Evolutionary conservation across 2,797 vertebrate species (phyloP), one percentile per base, ranked within the genome.

Genomic region (Fringilla coelebs): DNA sequence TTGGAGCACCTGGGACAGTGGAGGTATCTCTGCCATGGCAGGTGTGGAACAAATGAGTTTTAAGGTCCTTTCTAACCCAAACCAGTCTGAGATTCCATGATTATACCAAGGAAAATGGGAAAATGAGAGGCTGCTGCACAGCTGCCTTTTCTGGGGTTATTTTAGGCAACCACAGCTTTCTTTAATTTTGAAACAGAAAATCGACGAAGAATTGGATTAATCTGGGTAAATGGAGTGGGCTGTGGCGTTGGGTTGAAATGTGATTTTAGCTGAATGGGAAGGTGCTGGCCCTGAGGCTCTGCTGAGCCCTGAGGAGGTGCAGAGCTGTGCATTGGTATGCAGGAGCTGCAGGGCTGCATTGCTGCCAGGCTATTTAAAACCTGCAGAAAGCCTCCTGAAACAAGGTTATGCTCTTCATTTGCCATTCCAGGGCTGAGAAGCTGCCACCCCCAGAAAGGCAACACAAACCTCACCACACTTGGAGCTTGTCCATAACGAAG

Each of bases 361-460:
- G 31, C 48, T 96, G 94, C 81, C 81, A 84, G 81, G 17, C 51
- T 84, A 57, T 96, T 96, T 96, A 93, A 97, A 96, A 92, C 73
- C 67, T 19, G n/a, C 79, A 68, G 48, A 77, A 91, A 95, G 38
- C 95, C 85, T 95, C 60, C 94, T 45, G 66, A 60, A 96, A 91
- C 92, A 87, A 94, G 96, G 92, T 96, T 96, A 46, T 87, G 85
- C 94, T 94, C 83, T 85, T 95, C 88, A 66, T 96, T 93, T 96
- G 83, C 91, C 91, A 62, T 95, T 83, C 71, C 79, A 74, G 70
- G 66, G 54, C 57, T 94, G 97, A 96, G 96, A 85, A 94, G 60
- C 75, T 89, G 75, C 82, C 28, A 24, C 89, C 94, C 82, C 68
- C 90, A 84, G 76, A 88, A 78, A 93, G 85, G 92, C 46, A 88